These are phyloP conservation scores for Tautogolabrus adspersus DNA, from an alignment of 2,113 vertebrate genomes.

Conservation along the genomic window DNA sequence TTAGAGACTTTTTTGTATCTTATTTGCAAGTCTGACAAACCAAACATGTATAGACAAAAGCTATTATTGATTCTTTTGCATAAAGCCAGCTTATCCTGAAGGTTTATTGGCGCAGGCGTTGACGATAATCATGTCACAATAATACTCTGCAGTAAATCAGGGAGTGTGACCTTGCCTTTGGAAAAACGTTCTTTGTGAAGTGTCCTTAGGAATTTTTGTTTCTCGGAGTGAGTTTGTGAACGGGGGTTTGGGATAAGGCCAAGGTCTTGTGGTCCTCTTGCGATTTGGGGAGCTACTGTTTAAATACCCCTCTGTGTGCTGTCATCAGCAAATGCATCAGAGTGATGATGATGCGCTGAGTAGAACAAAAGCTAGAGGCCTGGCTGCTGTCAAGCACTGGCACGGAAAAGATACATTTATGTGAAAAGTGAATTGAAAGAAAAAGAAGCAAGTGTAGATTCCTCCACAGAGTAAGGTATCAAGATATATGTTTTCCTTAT, in stretches of 20 bases:
- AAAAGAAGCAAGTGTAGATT: too few species aligned
- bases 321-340: conserved; percentile 69
- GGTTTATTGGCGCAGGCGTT: conserved; percentile 4
- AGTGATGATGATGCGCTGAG: conserved; percentile 70
- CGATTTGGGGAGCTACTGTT: conserved; percentile 21
- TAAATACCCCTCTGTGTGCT: conserved; percentile 54
- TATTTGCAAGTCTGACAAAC: neutral
- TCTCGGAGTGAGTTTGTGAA: neutral
- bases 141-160: neutral
- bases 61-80: neutral
- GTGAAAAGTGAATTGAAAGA: too few species aligned
- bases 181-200: neutral
- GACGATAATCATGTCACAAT: neutral
- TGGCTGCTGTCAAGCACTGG: conserved; percentile 47
- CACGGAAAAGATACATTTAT: neutral
- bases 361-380: conserved; percentile 63
- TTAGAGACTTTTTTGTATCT: neutral
- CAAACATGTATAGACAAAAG: neutral
- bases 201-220: neutral
- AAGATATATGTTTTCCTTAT: too few species aligned
- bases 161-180: conserved; percentile 12
- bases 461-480: too few species aligned
- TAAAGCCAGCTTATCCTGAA: neutral
- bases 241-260: conserved; percentile 4
- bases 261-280: conserved; percentile 24